Evolutionary conservation across 1,140 invertebrate species (phyloP).

Genomic region (Acyrthosiphon pisum): DNA sequence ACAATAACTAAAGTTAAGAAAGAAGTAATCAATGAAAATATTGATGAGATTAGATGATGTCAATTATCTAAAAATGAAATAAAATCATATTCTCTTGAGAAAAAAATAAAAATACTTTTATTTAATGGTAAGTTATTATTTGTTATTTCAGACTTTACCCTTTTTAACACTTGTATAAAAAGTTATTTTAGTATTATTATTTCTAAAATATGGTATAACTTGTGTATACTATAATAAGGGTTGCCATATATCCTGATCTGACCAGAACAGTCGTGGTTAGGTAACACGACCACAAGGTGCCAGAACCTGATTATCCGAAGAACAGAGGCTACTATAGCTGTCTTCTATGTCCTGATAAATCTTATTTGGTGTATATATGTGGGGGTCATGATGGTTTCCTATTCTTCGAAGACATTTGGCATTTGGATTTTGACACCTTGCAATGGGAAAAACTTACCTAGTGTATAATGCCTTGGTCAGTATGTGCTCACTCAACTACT

Average conservation of each 20-base stretch:
- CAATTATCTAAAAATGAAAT: slow-evolving; percentile 33
- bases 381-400: slow-evolving; percentile 72
- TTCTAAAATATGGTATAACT: too few species aligned
- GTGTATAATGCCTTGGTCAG: slow-evolving; percentile 71
- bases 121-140: slow-evolving; percentile 40
- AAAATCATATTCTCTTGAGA: slow-evolving; percentile 41
- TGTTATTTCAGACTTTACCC: background rate
- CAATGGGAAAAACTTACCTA: slow-evolving; percentile 77
- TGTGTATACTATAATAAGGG: background rate
- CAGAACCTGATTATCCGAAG: slow-evolving; percentile 64
- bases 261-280: background rate
- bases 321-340: slow-evolving; percentile 81
- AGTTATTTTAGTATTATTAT: too few species aligned
- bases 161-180: background rate
- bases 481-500: slow-evolving; percentile 86
- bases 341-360: slow-evolving; percentile 71
- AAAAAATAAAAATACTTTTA: slow-evolving; percentile 49
- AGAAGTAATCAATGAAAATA: background rate
- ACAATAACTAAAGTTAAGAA: background rate
- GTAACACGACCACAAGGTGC: slow-evolving; percentile 65
- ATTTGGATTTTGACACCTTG: slow-evolving; percentile 73
- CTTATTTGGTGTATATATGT: slow-evolving; percentile 69
- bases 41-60: slow-evolving; percentile 22
- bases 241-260: background rate
- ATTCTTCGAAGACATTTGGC: slow-evolving; percentile 81